A percentile compares a stretch with the other conserved stretches of the same genome.
Conservation (phyloP, 1,140 invertebrate genomes). For the Dinoponera quadriceps region DNA sequence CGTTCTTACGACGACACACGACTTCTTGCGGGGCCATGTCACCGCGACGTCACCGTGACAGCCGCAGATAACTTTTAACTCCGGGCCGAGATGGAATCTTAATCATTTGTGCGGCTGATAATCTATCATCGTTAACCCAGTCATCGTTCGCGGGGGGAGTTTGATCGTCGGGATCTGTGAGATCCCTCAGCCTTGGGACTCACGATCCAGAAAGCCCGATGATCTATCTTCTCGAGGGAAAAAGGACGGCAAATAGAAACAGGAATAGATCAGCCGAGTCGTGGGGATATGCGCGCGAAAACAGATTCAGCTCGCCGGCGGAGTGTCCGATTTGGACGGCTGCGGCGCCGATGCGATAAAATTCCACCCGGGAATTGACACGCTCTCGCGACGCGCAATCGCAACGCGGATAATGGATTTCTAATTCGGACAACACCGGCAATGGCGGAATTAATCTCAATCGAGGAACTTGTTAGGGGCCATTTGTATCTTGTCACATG, state of each 20-base stretch:
- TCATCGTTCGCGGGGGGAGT: too few relatives aligned
- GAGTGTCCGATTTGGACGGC: too few relatives aligned
- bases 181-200: neutral
- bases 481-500: slow-evolving; percentile 6
- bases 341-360: neutral
- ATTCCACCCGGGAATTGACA: neutral
- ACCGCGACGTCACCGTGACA: slow-evolving; percentile 12
- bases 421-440: slow-evolving; percentile 1
- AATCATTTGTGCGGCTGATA: neutral
- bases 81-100: neutral
- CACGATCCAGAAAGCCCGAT: too few relatives aligned
- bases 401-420: neutral
- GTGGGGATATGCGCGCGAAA: too few relatives aligned
- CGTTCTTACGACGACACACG: neutral
- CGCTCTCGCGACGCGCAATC: neutral
- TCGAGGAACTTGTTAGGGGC: neutral
- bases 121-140: neutral
- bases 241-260: too few relatives aligned
- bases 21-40: slow-evolving; percentile 6
- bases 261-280: too few relatives aligned
- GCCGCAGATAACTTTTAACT: neutral
- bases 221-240: too few relatives aligned
- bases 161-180: neutral
- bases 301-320: neutral
- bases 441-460: slow-evolving; percentile 15